Conservation (phyloP, 2,888 invertebrate species). For the Eilema sororculum region DNA sequence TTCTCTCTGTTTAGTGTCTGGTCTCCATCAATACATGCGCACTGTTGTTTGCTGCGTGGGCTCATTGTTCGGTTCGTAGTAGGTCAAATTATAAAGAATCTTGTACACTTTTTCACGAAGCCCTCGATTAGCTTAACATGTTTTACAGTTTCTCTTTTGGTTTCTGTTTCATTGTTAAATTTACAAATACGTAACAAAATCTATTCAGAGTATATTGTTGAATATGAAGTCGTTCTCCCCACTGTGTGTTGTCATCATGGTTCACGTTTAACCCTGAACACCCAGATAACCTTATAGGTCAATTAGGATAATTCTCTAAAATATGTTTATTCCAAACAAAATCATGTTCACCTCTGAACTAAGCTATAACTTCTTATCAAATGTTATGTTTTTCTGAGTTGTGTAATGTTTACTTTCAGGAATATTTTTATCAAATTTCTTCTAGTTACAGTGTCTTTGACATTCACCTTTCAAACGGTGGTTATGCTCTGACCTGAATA, state of each 20-base stretch:
- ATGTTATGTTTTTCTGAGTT: background rate
- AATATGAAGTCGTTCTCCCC: background rate
- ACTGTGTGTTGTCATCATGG: background rate
- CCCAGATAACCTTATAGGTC: conserved; percentile 8
- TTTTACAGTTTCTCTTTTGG: background rate
- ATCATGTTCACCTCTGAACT: conserved; percentile 7
- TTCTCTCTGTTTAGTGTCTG: background rate
- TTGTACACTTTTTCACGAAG: background rate
- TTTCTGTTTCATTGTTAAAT: background rate
- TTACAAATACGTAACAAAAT: background rate
- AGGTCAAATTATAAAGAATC: background rate
- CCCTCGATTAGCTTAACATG: conserved; percentile 4
- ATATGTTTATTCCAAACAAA: conserved; percentile 1
- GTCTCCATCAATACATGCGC: background rate
- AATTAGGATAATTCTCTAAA: conserved; percentile 9
- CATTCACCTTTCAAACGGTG: background rate
- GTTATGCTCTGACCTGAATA: conserved; percentile 1
- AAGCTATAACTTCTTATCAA: conserved; percentile 10
- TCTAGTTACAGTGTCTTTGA: background rate
- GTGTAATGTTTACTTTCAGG: background rate
- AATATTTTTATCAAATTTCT: conserved; percentile 6
- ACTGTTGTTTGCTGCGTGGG: background rate
- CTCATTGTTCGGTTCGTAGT: background rate
- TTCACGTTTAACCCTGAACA: background rate
- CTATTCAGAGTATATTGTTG: background rate